phyloP scores from a whole-genome alignment of 2,888 invertebrate genomes.

The Orthonychiurus folsomi region DNA sequence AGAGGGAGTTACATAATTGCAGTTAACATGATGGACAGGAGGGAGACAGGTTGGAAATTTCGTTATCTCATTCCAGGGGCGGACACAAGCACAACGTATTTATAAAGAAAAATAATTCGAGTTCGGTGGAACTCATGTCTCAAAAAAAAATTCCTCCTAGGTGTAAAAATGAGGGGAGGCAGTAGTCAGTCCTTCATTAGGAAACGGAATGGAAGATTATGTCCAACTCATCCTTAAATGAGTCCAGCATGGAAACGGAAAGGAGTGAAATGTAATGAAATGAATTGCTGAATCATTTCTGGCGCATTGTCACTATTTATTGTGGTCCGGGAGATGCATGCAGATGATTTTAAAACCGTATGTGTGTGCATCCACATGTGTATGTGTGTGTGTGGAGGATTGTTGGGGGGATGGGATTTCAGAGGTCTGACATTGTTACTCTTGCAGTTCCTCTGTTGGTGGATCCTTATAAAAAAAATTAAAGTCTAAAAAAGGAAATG shows the following conservation, averaged over 20 bases:
- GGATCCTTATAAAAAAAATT: too few relatives aligned
- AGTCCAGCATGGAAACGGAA: background rate
- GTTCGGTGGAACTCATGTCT: background rate
- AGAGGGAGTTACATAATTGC: background rate
- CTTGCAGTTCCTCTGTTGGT: too few relatives aligned
- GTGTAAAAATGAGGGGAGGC: too few relatives aligned
- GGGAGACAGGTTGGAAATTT: background rate
- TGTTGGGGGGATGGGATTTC: too few relatives aligned
- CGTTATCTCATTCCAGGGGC: background rate
- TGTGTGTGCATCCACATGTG: background rate
- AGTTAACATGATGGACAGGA: constrained; percentile 1
- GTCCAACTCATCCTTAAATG: background rate
- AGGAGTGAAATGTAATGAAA: background rate
- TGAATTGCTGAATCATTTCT: background rate
- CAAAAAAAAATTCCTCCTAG: background rate
- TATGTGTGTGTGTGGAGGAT: background rate
- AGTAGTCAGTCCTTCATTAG: background rate
- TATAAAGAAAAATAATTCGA: background rate
- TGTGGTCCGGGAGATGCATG: background rate
- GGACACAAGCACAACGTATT: background rate
- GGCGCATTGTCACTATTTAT: background rate
- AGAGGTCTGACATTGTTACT: background rate
- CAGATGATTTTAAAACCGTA: too few relatives aligned
- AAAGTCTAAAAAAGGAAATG: too few relatives aligned
- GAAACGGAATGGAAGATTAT: background rate